Base-by-base conservation (phyloP, 2,888 invertebrate species). In the Habroteleia sp. region DNA sequence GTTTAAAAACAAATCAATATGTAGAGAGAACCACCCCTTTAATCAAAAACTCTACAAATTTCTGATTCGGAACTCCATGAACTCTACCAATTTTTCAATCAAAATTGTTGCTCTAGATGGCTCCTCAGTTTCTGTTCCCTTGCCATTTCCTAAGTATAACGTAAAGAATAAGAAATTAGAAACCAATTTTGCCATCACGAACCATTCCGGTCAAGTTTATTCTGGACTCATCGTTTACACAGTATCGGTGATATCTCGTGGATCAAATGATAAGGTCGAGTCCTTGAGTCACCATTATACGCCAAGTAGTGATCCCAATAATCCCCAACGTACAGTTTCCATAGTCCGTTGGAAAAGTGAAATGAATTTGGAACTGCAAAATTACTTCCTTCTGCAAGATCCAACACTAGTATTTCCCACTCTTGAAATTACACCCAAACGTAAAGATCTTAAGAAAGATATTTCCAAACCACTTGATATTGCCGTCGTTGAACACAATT, bases 11-110 rank as follows among this genome's bases (percentile, higher is more conserved):
- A 87, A 83, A 74, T n/a, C 79, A 1, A 79, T 88, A 17, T 88
- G 84, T 48, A 83, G 78, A 69, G 75, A 81, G 0, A 80, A 77
- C 23, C 72, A 76, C 7, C 88, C 88, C 0, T 88, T 88, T 48
- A 86, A 87, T 29, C 79, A 83, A 42, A 84, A 88, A 46, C 66
- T 88, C 0, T 83, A 86, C 63, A 88, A 86, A 69, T 63, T 88
- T 14, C 65, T 88, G 4, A 76, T 87, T 1, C 78, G 81, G 23
- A 83, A 81, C 41, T 69, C 77, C 0, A 68, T 77, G 1, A 85
- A 84, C 42, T 79, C 78, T 0, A 77, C 80, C 44, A 78, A 84
- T 77, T 74, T 88, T 11, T 81, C 81, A 0, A 79, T 87, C 8
- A 78, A 81, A 77, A 79, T 88, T 5, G 60, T 81, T 2, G 65